Evolutionary conservation across 2,797 vertebrate genomes (phyloP).

Genomic region (Euthynnus affinis): DNA sequence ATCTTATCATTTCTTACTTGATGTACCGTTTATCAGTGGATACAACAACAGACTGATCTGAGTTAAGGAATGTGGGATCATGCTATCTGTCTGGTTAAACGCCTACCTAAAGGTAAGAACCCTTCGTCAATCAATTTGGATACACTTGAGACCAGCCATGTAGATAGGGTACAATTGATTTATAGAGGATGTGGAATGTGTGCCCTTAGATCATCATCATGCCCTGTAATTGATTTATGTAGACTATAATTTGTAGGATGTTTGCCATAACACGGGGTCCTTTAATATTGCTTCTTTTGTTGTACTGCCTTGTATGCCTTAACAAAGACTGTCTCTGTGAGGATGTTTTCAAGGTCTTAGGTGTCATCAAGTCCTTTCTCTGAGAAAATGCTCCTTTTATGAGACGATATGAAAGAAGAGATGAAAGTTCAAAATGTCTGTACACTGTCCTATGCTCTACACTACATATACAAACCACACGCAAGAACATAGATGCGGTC

Average conservation of each 20-base stretch:
- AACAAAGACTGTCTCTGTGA: neutral
- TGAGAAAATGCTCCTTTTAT: neutral
- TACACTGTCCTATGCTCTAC: constrained; percentile 9
- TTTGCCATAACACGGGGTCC: constrained; percentile 29
- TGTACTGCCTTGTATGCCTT: neutral
- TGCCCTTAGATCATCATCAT: constrained; percentile 33
- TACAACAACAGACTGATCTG: too few species aligned
- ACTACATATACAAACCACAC: constrained; percentile 1
- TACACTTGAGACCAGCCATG: constrained; percentile 14
- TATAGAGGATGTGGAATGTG: constrained; percentile 37
- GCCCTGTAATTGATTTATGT: constrained; percentile 43
- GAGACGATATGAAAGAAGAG: constrained; percentile 10
- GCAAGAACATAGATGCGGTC: constrained; percentile 19
- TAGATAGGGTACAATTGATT: constrained; percentile 48
- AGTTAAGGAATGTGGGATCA: neutral
- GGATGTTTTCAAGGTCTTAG: constrained; percentile 7
- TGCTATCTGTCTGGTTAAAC: constrained; percentile 17
- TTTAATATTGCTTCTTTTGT: constrained; percentile 9
- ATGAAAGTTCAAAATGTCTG: constrained; percentile 18
- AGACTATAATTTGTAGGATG: constrained; percentile 35
- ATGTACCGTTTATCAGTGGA: too few species aligned
- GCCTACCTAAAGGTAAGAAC: constrained; percentile 20
- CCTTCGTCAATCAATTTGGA: constrained; percentile 39
- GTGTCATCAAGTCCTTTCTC: constrained; percentile 2
- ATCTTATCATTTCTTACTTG: too few species aligned